A percentile compares a stretch with the other conserved stretches of the same genome.
Evolutionary conservation across 2,797 vertebrate species (phyloP).

Genomic region (Peromyscus melanophrys): DNA sequence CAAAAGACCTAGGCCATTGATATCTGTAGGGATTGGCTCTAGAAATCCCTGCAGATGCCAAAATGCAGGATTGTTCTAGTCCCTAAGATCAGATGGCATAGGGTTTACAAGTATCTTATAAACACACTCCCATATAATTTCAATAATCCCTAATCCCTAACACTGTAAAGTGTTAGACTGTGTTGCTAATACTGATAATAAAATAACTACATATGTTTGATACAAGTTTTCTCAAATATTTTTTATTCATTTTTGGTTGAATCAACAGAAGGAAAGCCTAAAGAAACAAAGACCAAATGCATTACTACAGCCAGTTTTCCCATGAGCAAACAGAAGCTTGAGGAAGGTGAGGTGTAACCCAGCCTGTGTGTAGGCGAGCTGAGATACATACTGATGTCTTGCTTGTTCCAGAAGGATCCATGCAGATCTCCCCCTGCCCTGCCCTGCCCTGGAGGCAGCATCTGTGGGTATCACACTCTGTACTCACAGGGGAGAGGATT

Average conservation of each 20-base stretch:
- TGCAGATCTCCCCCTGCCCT: neutral
- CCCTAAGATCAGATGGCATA: neutral
- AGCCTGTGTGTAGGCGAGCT: neutral
- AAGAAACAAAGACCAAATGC: neutral
- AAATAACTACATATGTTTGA: neutral
- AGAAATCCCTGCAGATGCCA: neutral
- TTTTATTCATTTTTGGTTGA: neutral
- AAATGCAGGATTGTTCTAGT: neutral
- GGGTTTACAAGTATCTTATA: neutral
- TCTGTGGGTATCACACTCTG: fast-evolving
- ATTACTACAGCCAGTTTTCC: neutral
- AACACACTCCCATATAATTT: neutral
- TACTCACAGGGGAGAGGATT: neutral
- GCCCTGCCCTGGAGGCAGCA: neutral
- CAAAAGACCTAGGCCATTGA: neutral
- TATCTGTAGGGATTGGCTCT: neutral
- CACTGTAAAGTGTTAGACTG: neutral
- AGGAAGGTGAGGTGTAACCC: neutral
- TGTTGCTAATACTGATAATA: neutral
- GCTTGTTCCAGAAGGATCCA: fast-evolving
- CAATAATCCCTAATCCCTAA: neutral
- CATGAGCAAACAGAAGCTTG: neutral
- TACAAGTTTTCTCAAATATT: neutral
- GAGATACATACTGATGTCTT: neutral
- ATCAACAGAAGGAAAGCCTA: neutral